Evolutionary conservation across 2,888 invertebrate genomes (phyloP).

Genomic region (Hydroisotoma schaefferi): DNA sequence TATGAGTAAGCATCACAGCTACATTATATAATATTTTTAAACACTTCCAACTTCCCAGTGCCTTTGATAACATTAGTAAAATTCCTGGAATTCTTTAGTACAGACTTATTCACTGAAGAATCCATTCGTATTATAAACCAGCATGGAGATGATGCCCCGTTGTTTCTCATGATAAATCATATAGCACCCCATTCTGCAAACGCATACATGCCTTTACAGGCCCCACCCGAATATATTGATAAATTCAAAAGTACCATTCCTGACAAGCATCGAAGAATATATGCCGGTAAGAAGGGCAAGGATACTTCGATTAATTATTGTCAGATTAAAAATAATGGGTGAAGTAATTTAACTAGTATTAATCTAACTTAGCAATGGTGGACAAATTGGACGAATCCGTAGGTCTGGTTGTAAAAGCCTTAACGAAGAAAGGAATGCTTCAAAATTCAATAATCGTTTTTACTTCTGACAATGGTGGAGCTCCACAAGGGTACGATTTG

Average conservation of each 20-base stretch:
- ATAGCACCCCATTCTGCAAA: conserved; percentile 76
- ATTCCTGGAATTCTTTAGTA: too few species aligned
- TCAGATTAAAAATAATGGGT: too few species aligned
- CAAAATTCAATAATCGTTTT: conserved; percentile 79
- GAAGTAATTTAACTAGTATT: neutral
- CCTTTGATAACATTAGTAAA: too few species aligned
- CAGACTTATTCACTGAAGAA: conserved; percentile 64
- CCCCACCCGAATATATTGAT: conserved; percentile 66
- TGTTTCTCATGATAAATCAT: conserved; percentile 66
- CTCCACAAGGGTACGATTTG: conserved; percentile 65
- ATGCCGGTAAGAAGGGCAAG: conserved; percentile 72
- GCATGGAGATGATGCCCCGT: conserved; percentile 53
- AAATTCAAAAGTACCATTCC: conserved; percentile 63
- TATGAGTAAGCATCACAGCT: conserved; percentile 59
- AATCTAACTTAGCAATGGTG: conserved; percentile 65
- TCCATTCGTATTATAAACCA: conserved; percentile 61
- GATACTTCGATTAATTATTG: too few species aligned
- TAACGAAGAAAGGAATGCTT: conserved; percentile 62
- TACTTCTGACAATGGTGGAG: conserved; percentile 83
- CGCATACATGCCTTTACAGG: conserved; percentile 66
- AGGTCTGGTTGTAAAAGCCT: conserved; percentile 67
- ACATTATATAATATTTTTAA: too few species aligned
- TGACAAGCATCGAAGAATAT: conserved; percentile 63
- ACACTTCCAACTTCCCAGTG: too few species aligned
- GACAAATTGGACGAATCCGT: conserved; percentile 79